phyloP scores from a whole-genome alignment of 2,113 vertebrate species.

The Anguilla rostrata region DNA sequence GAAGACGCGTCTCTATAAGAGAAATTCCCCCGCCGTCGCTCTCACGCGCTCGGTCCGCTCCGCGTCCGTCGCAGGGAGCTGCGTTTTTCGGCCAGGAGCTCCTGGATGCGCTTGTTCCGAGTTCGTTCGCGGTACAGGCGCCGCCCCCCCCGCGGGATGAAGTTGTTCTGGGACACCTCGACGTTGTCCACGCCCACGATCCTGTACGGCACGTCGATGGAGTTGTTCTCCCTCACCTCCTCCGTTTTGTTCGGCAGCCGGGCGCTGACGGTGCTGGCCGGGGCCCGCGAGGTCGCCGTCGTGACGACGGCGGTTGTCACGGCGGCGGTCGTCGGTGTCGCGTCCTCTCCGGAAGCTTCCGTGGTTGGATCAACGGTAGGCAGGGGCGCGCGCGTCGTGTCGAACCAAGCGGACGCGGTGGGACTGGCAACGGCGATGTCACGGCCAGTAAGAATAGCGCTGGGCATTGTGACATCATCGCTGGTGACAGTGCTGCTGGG shows the following conservation, averaged over 20 bases:
- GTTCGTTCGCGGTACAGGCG: slow-evolving; percentile 80
- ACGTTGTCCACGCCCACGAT: slow-evolving; percentile 58
- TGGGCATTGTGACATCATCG: slow-evolving; percentile 39
- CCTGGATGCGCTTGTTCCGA: slow-evolving; percentile 91
- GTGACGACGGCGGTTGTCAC: slow-evolving; percentile 37
- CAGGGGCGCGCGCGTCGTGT: slow-evolving; percentile 51
- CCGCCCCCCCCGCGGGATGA: slow-evolving; percentile 77
- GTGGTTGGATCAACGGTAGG: slow-evolving; percentile 27
- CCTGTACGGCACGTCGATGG: slow-evolving; percentile 76
- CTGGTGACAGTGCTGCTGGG: slow-evolving; percentile 18
- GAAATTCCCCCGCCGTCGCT: slow-evolving; percentile 54
- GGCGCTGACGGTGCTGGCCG: neutral
- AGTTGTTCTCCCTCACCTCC: slow-evolving; percentile 79
- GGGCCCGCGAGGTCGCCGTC: slow-evolving; percentile 35
- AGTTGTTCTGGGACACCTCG: slow-evolving; percentile 80
- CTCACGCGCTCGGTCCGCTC: slow-evolving; percentile 59
- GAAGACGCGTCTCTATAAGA: slow-evolving; percentile 79
- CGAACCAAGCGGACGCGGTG: slow-evolving; percentile 47
- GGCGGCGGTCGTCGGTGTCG: too few species aligned
- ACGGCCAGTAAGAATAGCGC: slow-evolving; percentile 34
- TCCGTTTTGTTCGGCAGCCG: slow-evolving; percentile 56
- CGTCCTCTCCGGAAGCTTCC: slow-evolving; percentile 2
- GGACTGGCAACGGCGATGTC: slow-evolving; percentile 39
- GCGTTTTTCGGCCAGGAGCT: slow-evolving; percentile 87
- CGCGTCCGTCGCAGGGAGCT: slow-evolving; percentile 79